Conservation (phyloP, 2,888 invertebrate genomes). For the Amblyjoppa proteus region DNA sequence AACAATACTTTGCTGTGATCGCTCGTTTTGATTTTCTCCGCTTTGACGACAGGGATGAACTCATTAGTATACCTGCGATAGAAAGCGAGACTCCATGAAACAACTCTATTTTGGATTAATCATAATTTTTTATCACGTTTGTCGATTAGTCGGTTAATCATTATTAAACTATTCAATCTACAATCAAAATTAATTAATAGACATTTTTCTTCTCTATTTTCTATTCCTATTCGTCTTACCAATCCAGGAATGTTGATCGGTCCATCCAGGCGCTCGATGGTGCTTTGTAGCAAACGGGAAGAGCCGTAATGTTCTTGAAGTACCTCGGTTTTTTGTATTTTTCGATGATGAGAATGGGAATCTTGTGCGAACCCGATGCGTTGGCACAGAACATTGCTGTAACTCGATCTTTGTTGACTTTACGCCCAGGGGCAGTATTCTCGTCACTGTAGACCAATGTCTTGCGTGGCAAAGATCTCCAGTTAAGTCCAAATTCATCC, state of each 20-base stretch:
- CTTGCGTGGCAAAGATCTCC: conserved; percentile 67
- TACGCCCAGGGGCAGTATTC: conserved; percentile 69
- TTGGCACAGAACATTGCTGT: conserved; percentile 75
- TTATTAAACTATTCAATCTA: not conserved
- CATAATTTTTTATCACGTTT: conserved; percentile 26
- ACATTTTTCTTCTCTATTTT: not conserved
- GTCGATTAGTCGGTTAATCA: not conserved
- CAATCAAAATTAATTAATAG: conserved; percentile 6
- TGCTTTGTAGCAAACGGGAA: conserved; percentile 32
- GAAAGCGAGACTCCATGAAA: conserved; percentile 3
- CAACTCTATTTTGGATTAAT: conserved; percentile 1
- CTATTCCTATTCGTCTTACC: conserved; percentile 9
- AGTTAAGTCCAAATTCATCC: conserved; percentile 70
- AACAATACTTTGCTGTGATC: conserved; percentile 40
- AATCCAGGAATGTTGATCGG: conserved; percentile 21
- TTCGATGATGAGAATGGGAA: conserved; percentile 75
- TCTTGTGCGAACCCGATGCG: conserved; percentile 74
- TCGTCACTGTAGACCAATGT: conserved; percentile 64
- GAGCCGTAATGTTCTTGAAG: conserved; percentile 65
- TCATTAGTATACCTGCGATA: conserved; percentile 21
- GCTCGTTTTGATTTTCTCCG: not conserved
- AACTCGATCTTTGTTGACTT: conserved; percentile 73
- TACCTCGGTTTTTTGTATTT: conserved; percentile 74
- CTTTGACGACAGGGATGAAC: not conserved
- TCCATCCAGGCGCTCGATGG: conserved; percentile 55